Percentiles rank a stretch among this genome's conserved stretches.
Evolutionary conservation across 1,140 invertebrate genomes (phyloP).

Genomic region (Drosophila bocki): DNA sequence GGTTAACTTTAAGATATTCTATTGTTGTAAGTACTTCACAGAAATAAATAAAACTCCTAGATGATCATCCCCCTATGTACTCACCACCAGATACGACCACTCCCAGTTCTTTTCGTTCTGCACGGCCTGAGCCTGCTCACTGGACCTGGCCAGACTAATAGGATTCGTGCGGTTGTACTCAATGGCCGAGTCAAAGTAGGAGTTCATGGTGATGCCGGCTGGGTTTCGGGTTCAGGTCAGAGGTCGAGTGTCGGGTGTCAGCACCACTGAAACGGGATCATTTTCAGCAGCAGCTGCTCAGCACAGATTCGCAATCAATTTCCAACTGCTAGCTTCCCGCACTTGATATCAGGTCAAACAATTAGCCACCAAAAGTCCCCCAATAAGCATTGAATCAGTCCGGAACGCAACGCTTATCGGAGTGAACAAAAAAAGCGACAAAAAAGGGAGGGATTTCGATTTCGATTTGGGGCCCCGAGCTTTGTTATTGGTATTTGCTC

Average conservation of each 20-base stretch:
- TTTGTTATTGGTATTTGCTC: constrained; percentile 22
- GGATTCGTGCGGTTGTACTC: constrained; percentile 59
- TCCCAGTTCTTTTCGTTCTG: constrained; percentile 86
- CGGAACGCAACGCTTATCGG: constrained; percentile 29
- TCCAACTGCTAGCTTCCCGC: not conserved
- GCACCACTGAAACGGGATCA: constrained; percentile 34
- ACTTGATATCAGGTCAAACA: constrained; percentile 63
- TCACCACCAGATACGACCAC: constrained; percentile 87
- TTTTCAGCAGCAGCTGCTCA: constrained; percentile 37
- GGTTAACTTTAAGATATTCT: not conserved
- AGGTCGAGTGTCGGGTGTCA: not conserved
- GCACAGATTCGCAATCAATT: constrained; percentile 16
- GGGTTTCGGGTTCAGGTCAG: not conserved
- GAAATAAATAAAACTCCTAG: not conserved
- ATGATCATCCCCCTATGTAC: constrained; percentile 15
- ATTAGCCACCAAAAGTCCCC: constrained; percentile 35
- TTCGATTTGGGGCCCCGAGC: constrained; percentile 30
- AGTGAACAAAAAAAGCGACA: not conserved
- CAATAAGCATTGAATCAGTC: constrained; percentile 46
- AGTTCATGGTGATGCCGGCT: constrained; percentile 52
- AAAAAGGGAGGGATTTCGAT: constrained; percentile 19
- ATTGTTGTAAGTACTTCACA: not conserved
- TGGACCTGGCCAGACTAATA: constrained; percentile 36
- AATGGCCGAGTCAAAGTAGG: constrained; percentile 71
- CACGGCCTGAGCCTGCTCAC: constrained; percentile 51